phyloP scores from a whole-genome alignment of 1,140 invertebrate species.

The Drosophila kanapiae region DNA sequence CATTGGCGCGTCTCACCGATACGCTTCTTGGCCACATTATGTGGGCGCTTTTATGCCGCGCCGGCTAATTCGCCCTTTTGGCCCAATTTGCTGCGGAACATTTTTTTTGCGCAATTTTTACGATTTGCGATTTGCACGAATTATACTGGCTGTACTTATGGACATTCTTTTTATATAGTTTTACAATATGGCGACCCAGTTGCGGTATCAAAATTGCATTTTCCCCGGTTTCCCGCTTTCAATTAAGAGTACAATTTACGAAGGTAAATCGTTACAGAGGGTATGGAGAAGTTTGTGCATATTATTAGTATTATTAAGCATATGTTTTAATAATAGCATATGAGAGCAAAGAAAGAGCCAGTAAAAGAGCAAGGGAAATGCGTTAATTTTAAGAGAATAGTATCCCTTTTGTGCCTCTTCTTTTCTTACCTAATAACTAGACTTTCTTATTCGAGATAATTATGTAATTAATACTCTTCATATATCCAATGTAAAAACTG shows the following conservation, averaged over 20 bases:
- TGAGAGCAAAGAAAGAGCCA: too few relatives aligned
- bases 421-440: too few relatives aligned
- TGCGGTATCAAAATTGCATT: constrained; percentile 65
- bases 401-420: too few relatives aligned
- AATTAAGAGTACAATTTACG: constrained; percentile 32
- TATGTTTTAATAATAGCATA: not conserved
- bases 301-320: not conserved
- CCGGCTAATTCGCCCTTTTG: constrained; percentile 64
- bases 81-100: constrained; percentile 75
- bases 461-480: not conserved
- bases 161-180: constrained; percentile 75
- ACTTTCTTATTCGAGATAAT: too few relatives aligned
- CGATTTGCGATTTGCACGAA: constrained; percentile 78
- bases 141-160: constrained; percentile 59
- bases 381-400: not conserved
- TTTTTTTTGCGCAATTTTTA: constrained; percentile 72
- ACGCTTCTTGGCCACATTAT: constrained; percentile 32
- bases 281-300: not conserved
- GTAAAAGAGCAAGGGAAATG: not conserved
- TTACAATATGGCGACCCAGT: constrained; percentile 75
- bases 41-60: constrained; percentile 64
- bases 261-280: not conserved
- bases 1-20: constrained; percentile 54
- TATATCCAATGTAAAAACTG: not conserved
- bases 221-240: constrained; percentile 42